Conservation (phyloP, 2,888 invertebrate species). For the Eudasyphora cyanicolor region DNA sequence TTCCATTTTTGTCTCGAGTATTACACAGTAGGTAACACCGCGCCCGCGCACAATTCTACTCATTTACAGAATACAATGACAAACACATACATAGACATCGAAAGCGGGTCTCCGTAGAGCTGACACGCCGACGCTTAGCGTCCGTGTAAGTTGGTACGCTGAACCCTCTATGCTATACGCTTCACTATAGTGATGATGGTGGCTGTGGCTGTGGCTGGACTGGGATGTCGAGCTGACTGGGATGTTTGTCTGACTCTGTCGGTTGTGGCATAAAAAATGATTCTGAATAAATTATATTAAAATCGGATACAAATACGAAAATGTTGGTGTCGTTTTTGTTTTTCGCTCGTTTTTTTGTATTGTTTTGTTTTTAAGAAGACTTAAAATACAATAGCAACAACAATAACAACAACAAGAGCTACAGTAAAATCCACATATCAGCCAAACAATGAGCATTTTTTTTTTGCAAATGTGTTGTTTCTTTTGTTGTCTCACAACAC, state of each 20-base stretch:
- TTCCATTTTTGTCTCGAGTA: slow-evolving; percentile 6
- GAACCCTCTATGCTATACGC: no score
- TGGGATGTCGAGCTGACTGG: background rate
- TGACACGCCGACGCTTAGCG: no score
- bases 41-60: background rate
- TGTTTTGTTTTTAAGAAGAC: slow-evolving; percentile 29
- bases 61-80: background rate
- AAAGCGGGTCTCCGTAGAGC: background rate
- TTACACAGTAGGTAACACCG: background rate
- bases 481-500: slow-evolving; percentile 36
- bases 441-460: slow-evolving; percentile 22
- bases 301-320: slow-evolving; percentile 36
- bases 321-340: slow-evolving; percentile 12
- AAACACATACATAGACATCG: background rate
- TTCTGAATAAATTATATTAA: slow-evolving; percentile 39
- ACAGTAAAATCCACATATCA: slow-evolving; percentile 29
- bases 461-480: slow-evolving; percentile 13
- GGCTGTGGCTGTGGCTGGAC: background rate
- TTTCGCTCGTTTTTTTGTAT: background rate
- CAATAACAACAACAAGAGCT: no score
- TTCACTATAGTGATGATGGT: no score
- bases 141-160: no score
- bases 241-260: background rate
- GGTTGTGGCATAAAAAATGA: slow-evolving; percentile 34
- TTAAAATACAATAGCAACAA: background rate